phyloP scores from a whole-genome alignment of 2,113 vertebrate species.

The Laterallus jamaicensis region DNA sequence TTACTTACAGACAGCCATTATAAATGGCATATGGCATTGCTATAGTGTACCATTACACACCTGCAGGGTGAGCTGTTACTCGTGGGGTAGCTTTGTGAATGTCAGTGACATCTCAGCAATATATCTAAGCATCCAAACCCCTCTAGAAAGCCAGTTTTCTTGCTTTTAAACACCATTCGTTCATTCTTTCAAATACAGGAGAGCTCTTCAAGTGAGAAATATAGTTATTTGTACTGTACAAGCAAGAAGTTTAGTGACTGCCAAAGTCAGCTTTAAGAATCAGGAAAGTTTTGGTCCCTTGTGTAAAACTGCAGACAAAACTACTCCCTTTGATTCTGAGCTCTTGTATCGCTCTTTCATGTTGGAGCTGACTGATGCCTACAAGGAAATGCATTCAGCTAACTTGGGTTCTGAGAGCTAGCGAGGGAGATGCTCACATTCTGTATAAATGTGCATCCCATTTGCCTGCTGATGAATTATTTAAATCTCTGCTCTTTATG shows the following conservation, averaged over 20 bases:
- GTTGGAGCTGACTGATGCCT: slow-evolving; percentile 33
- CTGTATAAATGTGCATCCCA: not conserved
- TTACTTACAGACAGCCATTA: not conserved
- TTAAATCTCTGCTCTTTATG: slow-evolving; percentile 48
- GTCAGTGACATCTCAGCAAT: not conserved
- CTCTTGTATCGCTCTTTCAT: slow-evolving; percentile 28
- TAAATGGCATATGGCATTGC: not conserved
- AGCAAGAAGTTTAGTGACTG: not conserved
- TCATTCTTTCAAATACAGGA: not conserved
- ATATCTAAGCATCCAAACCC: not conserved
- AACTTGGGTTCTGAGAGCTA: not conserved
- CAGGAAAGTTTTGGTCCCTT: slow-evolving; percentile 9
- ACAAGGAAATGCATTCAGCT: slow-evolving; percentile 22
- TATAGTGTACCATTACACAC: not conserved
- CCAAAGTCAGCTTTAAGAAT: not conserved
- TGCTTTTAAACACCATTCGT: not conserved
- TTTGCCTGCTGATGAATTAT: slow-evolving; percentile 54
- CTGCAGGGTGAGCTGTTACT: not conserved
- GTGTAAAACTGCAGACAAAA: slow-evolving; percentile 3
- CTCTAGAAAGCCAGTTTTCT: not conserved
- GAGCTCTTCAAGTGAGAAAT: not conserved
- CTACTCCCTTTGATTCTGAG: slow-evolving; percentile 30
- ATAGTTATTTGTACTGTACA: not conserved
- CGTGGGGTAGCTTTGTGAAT: not conserved
- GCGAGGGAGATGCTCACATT: slow-evolving; percentile 13